phyloP scores from a whole-genome alignment of 2,888 invertebrate genomes.

The Zele albiditarsus region DNA sequence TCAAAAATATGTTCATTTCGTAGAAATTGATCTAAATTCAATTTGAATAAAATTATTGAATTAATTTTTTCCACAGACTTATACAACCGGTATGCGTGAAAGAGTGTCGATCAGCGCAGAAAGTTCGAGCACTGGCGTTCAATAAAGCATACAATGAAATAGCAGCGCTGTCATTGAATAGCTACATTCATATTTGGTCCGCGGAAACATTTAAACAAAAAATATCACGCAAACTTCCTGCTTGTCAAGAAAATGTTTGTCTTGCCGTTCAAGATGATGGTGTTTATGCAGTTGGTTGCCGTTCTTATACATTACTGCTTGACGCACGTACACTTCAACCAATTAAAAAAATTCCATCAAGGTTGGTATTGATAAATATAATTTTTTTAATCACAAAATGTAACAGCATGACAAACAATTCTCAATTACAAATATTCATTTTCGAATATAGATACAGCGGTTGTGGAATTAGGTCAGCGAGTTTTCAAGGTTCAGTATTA shows the following conservation, averaged over 20 bases:
- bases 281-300: conserved; percentile 94
- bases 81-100: conserved; percentile 80
- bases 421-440: conserved; percentile 4
- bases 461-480: conserved; percentile 92
- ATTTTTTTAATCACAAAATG: conserved; percentile 3
- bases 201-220: conserved; percentile 92
- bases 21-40: no score
- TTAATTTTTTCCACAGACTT: conserved; percentile 59
- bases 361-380: conserved; percentile 55
- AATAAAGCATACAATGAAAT: conserved; percentile 90
- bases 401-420: conserved; percentile 1
- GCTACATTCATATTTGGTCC: conserved; percentile 95
- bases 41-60: conserved; percentile 6
- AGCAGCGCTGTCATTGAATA: conserved; percentile 92
- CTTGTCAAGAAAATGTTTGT: conserved; percentile 94
- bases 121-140: conserved; percentile 89
- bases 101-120: conserved; percentile 86
- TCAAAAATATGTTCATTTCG: no score
- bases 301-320: conserved; percentile 91
- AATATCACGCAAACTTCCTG: conserved; percentile 88
- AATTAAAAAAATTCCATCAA: conserved; percentile 71
- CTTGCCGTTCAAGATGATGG: conserved; percentile 90
- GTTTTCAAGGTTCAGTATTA: conserved; percentile 91
- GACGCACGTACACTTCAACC: conserved; percentile 91
- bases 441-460: conserved; percentile 88